Percentiles rank a stretch among this genome's conserved stretches.
phyloP scores from a whole-genome alignment of 2,113 vertebrate genomes.

The Channa maculata region DNA sequence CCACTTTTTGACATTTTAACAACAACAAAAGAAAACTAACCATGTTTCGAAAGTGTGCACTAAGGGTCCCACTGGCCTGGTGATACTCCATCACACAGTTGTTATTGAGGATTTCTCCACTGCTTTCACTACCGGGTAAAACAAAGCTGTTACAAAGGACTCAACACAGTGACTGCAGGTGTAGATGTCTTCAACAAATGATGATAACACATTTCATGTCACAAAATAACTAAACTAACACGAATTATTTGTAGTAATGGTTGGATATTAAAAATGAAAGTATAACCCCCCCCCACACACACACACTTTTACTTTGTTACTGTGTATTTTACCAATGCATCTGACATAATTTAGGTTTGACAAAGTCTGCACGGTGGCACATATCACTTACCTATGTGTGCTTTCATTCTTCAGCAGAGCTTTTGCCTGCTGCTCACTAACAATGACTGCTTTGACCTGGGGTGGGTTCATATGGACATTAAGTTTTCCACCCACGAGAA shows the following conservation, averaged over 20 bases:
- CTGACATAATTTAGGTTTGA: not conserved
- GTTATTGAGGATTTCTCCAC: slow-evolving; percentile 95
- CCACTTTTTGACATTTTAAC: not conserved
- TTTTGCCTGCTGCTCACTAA: slow-evolving; percentile 94
- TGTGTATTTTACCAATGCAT: not conserved
- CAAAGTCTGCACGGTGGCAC: not conserved
- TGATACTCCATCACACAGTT: slow-evolving; percentile 97
- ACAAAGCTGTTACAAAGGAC: not conserved
- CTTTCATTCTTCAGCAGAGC: slow-evolving; percentile 92
- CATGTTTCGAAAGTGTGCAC: slow-evolving; percentile 96
- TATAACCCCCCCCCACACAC: too few species aligned
- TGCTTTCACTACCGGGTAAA: slow-evolving; percentile 86
- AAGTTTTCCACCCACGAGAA: slow-evolving; percentile 94
- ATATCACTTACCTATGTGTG: slow-evolving; percentile 85
- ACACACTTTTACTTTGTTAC: not conserved
- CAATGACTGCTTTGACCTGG: slow-evolving; percentile 95
- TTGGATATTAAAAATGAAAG: too few species aligned
- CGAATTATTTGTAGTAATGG: too few species aligned
- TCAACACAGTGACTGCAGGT: not conserved
- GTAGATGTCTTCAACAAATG: not conserved
- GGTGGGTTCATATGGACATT: slow-evolving; percentile 98
- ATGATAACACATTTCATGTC: not conserved
- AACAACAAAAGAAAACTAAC: slow-evolving; percentile 69
- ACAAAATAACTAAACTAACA: not conserved
- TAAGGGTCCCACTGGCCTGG: slow-evolving; percentile 91